Percentiles rank a stretch among this genome's conserved stretches.
Conservation (phyloP, 2,113 vertebrate genomes). For the Panurus biarmicus region DNA sequence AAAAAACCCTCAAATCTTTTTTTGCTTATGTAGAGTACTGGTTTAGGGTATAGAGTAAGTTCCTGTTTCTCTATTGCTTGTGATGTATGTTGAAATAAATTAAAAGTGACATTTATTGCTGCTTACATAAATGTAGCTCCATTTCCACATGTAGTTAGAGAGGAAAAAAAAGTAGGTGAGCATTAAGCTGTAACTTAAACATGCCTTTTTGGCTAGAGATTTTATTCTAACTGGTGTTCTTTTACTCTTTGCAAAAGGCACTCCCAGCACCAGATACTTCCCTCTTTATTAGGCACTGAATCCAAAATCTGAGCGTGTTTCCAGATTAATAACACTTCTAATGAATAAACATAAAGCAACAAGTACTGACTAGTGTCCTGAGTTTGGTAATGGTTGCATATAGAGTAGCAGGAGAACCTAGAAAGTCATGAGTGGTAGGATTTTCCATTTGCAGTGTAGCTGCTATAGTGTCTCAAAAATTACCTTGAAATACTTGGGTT, state of each 20-base stretch:
- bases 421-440: not conserved
- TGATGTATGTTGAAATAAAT: not conserved
- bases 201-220: not conserved
- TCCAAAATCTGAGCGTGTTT: not conserved
- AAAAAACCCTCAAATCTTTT: not conserved
- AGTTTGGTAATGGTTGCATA: not conserved
- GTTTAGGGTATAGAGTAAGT: not conserved
- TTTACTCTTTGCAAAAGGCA: not conserved
- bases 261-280: not conserved
- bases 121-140: not conserved
- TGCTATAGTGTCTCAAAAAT: not conserved
- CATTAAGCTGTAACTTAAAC: not conserved
- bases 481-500: not conserved
- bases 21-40: not conserved
- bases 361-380: not conserved
- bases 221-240: not conserved
- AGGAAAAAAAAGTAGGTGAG: not conserved
- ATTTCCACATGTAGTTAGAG: not conserved
- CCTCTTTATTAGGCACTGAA: not conserved
- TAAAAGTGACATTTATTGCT: not conserved
- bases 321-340: not conserved
- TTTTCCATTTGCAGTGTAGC: not conserved
- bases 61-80: not conserved
- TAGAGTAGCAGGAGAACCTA: not conserved
- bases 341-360: not conserved